Conservation (phyloP, 1,140 invertebrate genomes). For the Drosophila bifasciata region DNA sequence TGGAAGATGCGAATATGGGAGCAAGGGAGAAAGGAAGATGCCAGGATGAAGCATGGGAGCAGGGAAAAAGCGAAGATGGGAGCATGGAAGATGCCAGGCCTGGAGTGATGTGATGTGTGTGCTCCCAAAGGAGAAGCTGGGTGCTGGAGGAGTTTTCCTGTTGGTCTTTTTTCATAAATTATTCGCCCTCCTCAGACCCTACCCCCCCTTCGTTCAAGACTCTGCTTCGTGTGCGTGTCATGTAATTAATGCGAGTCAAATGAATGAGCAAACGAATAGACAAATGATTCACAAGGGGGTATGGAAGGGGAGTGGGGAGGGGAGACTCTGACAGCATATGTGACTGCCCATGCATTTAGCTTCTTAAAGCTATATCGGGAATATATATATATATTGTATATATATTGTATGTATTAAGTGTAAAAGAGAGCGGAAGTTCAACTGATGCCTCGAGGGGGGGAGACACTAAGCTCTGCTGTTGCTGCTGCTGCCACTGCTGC, state of each 20-base stretch:
- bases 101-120: background rate
- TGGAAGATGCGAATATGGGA: no score
- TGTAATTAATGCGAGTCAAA: conserved; percentile 80
- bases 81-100: background rate
- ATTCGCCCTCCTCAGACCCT: no score
- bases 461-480: conserved; percentile 32
- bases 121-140: conserved; percentile 18
- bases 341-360: conserved; percentile 40
- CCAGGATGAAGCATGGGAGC: background rate
- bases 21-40: background rate
- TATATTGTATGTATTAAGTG: no score
- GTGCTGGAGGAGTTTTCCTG: no score
- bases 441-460: conserved; percentile 24
- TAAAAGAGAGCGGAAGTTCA: background rate
- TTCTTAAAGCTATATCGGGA: conserved; percentile 50
- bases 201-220: no score
- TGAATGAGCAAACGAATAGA: conserved; percentile 70
- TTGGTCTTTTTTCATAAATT: no score
- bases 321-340: conserved; percentile 46
- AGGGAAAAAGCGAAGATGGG: background rate
- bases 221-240: conserved; percentile 65
- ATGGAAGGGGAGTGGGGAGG: no score
- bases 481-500: background rate
- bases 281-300: conserved; percentile 53
- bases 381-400: conserved; percentile 29